phyloP scores from a whole-genome alignment of 2,888 invertebrate species.

The Pycnomerus fuliginosus region DNA sequence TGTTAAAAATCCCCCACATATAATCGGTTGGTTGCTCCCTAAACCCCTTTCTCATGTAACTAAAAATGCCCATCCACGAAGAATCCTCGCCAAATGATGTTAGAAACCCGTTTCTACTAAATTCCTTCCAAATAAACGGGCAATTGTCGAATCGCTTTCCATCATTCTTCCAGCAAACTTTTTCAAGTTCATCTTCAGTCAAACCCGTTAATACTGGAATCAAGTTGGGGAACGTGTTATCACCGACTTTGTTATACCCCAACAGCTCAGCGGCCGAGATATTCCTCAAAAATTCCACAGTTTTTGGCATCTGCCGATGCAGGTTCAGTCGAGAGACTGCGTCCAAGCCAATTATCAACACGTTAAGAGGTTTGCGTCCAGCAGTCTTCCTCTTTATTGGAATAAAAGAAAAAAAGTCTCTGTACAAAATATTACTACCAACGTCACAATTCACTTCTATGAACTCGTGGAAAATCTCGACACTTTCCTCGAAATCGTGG shows the following conservation, averaged over 20 bases:
- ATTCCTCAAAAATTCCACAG: constrained; percentile 59
- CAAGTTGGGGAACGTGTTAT: constrained; percentile 91
- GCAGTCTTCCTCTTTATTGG: constrained; percentile 49
- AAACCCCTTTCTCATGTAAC: constrained; percentile 77
- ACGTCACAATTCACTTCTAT: constrained; percentile 65
- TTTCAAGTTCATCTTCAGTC: constrained; percentile 63
- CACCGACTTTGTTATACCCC: constrained; percentile 92
- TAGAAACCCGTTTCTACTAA: constrained; percentile 67
- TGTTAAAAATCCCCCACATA: constrained; percentile 73
- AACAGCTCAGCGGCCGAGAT: constrained; percentile 73
- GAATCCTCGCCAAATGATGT: constrained; percentile 86
- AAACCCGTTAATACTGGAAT: constrained; percentile 77
- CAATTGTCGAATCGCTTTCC: constrained; percentile 71
- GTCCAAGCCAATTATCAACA: constrained; percentile 82
- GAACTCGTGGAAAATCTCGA: constrained; percentile 63
- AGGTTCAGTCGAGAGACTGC: constrained; percentile 84
- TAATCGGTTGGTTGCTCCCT: constrained; percentile 79
- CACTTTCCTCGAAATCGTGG: constrained; percentile 52
- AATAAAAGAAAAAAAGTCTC: constrained; percentile 69
- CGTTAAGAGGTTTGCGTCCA: constrained; percentile 55
- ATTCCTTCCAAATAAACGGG: constrained; percentile 83
- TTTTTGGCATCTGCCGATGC: constrained; percentile 78
- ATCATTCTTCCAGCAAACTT: constrained; percentile 59
- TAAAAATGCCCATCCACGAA: constrained; percentile 75
- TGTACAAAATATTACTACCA: constrained; percentile 57